phyloP scores from a whole-genome alignment of 2,797 vertebrate genomes.

The Neostethus bicornis region DNA sequence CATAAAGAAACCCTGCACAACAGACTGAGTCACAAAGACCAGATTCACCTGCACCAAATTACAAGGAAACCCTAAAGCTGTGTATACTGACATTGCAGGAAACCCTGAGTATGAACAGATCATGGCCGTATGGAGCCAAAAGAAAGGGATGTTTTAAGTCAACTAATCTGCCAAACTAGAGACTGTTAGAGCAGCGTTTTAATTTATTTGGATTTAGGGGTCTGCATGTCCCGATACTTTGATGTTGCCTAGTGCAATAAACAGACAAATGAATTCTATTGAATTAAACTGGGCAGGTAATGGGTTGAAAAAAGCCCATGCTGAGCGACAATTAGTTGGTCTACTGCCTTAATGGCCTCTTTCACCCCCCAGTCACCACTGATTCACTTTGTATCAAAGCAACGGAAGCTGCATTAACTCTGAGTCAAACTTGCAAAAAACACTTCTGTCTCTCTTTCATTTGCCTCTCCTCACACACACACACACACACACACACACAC shows the following conservation, averaged over 20 bases:
- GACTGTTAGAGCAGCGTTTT: background rate
- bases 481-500: conserved; percentile 18
- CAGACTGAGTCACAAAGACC: conserved; percentile 55
- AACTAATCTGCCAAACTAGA: background rate
- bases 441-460: conserved; percentile 46
- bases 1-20: conserved; percentile 23
- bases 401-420: conserved; percentile 67
- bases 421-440: conserved; percentile 69
- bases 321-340: conserved; percentile 57
- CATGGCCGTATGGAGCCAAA: conserved; percentile 11
- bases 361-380: conserved; percentile 65
- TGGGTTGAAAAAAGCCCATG: conserved; percentile 23
- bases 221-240: conserved; percentile 7
- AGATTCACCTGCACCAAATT: conserved; percentile 62
- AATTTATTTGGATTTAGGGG: background rate
- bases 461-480: conserved; percentile 18
- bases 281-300: conserved; percentile 16
- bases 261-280: conserved; percentile 4
- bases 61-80: conserved; percentile 22
- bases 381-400: conserved; percentile 79
- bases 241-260: conserved; percentile 6
- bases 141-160: background rate
- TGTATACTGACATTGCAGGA: conserved; percentile 41
- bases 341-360: conserved; percentile 49
- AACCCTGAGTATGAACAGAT: conserved; percentile 32